A percentile compares a stretch with the other conserved stretches of the same genome.
Conservation (phyloP, 2,113 vertebrate species). For the Chitala chitala region DNA sequence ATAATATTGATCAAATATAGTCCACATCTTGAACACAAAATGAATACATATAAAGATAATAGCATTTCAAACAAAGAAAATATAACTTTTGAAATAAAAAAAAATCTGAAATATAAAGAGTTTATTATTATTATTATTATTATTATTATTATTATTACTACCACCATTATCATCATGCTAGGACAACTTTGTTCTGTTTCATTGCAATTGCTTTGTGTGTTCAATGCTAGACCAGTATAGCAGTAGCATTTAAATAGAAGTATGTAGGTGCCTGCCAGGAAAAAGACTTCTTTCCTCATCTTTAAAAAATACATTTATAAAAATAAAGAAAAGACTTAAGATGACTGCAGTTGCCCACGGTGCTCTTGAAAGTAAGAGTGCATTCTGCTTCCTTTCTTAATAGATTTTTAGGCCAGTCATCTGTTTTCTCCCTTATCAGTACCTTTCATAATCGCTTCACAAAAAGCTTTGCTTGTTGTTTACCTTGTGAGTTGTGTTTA, state of each 20-base stretch:
- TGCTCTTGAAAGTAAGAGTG: conserved; percentile 77
- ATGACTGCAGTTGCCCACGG: conserved; percentile 87
- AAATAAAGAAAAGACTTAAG: conserved; percentile 67
- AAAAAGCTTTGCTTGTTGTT: conserved; percentile 99
- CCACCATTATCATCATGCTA: conserved; percentile 86
- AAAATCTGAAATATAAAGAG: conserved; percentile 80
- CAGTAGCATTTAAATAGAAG: conserved; percentile 99
- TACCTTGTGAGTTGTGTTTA: conserved; percentile 98
- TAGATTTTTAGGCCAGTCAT: conserved; percentile 84
- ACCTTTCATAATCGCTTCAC: conserved; percentile 97
- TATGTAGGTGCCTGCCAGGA: conserved; percentile 97
- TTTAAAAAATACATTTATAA: conserved; percentile 63
- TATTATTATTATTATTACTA: conserved; percentile 72
- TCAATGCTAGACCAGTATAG: conserved; percentile 98
- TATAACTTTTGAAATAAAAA: conserved; percentile 79
- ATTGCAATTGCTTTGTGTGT: conserved; percentile 99
- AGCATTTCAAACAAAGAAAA: conserved; percentile 92
- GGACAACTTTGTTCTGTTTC: conserved; percentile 97
- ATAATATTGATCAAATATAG: conserved; percentile 97
- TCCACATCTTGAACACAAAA: conserved; percentile 94
- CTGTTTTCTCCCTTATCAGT: conserved; percentile 97
- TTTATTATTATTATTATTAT: conserved; percentile 99
- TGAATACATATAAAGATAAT: conserved; percentile 84
- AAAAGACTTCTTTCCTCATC: conserved; percentile 90
- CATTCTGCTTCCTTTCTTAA: conserved; percentile 87